Evolutionary conservation across 30 jellyfish, hydroid and myxozoan genomes (phyloP), one percentile per base, ranked within the genome.

Genomic region (Morbakka virulenta): DNA sequence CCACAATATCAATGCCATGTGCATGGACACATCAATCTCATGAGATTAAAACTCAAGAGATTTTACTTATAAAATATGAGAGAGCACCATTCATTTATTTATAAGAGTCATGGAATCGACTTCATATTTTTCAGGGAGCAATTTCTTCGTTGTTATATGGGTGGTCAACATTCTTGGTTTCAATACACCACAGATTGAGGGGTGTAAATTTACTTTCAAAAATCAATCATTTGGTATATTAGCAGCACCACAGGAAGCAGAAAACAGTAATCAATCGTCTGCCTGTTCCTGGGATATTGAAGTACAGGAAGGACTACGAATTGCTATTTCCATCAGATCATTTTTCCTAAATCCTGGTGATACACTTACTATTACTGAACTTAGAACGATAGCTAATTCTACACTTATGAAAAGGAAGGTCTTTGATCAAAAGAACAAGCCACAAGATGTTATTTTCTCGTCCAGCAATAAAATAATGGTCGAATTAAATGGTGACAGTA

Each of bases 401-500:
- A 75, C 76, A 28, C 75, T 49, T 57, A 21, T 82, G 13, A 75
- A 61, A 23, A 70, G 72, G 25, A 57, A 78, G 32, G 63, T 22
- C 4, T 82, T 82, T 32, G 48, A n/a, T 29, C 36, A 28, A 1
- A 28, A 34, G 32, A 33, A 64, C 12, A 62, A 73, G 31, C 95
- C 95, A n/a, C 85, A 82, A 2, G 94, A 85, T 29, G 92, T 89
- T 6, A 32, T 89, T 4, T 89, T 66, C 82, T 89, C 95, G 24
- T 67, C 31, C 48, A 50, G 87, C 24, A 79, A 89, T 53, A 68
- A 30, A 50, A 28, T 89, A 3, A 68, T 2, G 31, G 71, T 89
- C 33, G 88, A 82, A 33, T 67, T 89, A 34, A 52, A 29, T 25
- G 77, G 12, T 35, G 36, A 31, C 21, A 62, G 61, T 0, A 53